Conservation (phyloP, 1,140 invertebrate species). For the Psix sp. region DNA sequence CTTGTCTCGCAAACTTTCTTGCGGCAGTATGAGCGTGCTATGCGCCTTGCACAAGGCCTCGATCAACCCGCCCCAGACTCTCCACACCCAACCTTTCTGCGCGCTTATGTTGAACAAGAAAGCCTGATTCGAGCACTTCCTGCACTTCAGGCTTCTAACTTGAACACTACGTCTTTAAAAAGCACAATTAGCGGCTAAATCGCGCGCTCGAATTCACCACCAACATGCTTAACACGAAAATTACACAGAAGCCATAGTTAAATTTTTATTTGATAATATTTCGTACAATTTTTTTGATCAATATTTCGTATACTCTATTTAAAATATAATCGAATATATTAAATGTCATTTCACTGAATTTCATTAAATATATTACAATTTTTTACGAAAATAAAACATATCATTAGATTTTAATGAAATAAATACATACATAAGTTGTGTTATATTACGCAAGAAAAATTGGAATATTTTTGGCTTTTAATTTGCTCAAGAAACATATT, state of each 20-base stretch:
- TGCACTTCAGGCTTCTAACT: conserved; percentile 38
- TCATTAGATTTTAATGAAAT: no score
- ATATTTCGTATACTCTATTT: no score
- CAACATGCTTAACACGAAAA: conserved; percentile 23
- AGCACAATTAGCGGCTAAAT: conserved; percentile 47
- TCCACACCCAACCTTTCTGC: conserved; percentile 20
- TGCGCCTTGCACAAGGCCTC: conserved; percentile 30
- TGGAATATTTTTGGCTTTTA: no score
- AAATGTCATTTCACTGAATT: no score
- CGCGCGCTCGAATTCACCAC: conserved; percentile 42
- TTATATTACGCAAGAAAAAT: no score
- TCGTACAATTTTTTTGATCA: no score
- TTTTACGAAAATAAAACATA: no score
- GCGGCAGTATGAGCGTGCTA: conserved; percentile 20
- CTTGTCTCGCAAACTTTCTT: conserved; percentile 54
- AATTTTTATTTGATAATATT: no score
- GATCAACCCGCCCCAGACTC: conserved; percentile 3
- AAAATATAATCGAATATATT: no score
- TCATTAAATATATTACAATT: no score
- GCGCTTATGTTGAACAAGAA: conserved; percentile 48
- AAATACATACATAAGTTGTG: no score
- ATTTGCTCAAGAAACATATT: no score
- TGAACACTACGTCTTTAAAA: conserved; percentile 38
- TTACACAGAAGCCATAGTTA: neutral
- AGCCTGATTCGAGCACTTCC: conserved; percentile 52